These are phyloP conservation scores for Acanthopleura granulata DNA, from an alignment of 2,888 invertebrate species.

Conservation along the genomic window DNA sequence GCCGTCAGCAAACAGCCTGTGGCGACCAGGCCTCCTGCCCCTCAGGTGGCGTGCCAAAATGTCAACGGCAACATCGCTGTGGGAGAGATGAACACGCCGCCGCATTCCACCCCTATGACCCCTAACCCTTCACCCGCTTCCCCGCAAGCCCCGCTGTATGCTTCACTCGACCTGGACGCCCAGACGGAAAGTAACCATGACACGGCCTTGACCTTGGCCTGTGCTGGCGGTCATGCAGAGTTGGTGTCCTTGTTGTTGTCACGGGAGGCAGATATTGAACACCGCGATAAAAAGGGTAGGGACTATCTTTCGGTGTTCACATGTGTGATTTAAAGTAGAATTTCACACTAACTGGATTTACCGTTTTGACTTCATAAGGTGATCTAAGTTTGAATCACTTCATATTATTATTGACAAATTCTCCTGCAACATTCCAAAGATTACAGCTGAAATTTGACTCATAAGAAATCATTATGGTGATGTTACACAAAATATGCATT, in stretches of 20 bases:
- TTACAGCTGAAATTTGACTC: no score
- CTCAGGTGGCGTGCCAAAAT: background rate
- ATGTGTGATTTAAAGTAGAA: no score
- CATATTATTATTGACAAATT: no score
- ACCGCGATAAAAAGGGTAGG: slow-evolving; percentile 90
- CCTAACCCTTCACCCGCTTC: slow-evolving; percentile 61
- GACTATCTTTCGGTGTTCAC: background rate
- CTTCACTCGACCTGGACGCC: slow-evolving; percentile 86
- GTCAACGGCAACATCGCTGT: background rate
- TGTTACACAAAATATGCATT: no score
- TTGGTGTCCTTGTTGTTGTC: slow-evolving; percentile 91
- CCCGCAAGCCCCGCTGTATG: slow-evolving; percentile 70
- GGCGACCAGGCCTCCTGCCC: background rate
- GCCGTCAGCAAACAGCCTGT: background rate
- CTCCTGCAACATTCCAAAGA: no score
- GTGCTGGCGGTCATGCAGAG: slow-evolving; percentile 93
- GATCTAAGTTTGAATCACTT: no score
- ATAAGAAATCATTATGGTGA: no score
- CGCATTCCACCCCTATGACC: slow-evolving; percentile 56
- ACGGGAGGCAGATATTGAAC: slow-evolving; percentile 96
- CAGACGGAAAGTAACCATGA: slow-evolving; percentile 99
- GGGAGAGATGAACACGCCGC: slow-evolving; percentile 50
- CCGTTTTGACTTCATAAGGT: no score
- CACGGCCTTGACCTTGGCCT: slow-evolving; percentile 96
- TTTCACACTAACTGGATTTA: no score